phyloP scores from a whole-genome alignment of 2,888 invertebrate species.

The Nomada fucata region DNA sequence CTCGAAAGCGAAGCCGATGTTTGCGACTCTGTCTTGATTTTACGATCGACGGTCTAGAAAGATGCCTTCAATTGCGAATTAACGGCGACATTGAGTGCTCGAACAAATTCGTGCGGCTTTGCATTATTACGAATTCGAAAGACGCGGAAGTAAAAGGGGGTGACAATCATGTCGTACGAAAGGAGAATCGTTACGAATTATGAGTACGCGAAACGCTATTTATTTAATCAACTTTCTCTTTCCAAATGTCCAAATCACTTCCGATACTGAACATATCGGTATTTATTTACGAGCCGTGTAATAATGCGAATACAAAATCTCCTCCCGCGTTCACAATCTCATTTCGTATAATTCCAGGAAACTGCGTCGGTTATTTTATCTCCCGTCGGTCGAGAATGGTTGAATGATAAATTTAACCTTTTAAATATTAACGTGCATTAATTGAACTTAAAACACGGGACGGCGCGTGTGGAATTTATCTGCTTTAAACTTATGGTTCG shows the following conservation, averaged over 20 bases:
- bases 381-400: not conserved
- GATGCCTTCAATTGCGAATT: no score
- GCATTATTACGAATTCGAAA: not conserved
- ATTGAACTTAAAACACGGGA: no score
- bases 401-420: constrained; percentile 9
- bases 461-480: no score
- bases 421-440: not conserved
- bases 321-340: constrained; percentile 30
- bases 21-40: constrained; percentile 23
- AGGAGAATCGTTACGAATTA: not conserved
- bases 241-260: constrained; percentile 39
- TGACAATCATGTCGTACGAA: no score
- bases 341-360: constrained; percentile 25
- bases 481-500: no score
- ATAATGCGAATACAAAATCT: constrained; percentile 43
- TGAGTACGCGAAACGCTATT: constrained; percentile 19
- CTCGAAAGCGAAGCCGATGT: constrained; percentile 1
- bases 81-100: no score
- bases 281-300: constrained; percentile 35
- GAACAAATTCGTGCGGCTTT: no score
- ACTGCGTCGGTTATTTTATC: constrained; percentile 28
- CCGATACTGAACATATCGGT: constrained; percentile 24
- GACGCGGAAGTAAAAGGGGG: not conserved
- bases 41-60: not conserved
- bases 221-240: constrained; percentile 26